These are phyloP conservation scores for Phyllotreta cruciferae DNA, from an alignment of 2,888 invertebrate genomes.

Conservation along the genomic window DNA sequence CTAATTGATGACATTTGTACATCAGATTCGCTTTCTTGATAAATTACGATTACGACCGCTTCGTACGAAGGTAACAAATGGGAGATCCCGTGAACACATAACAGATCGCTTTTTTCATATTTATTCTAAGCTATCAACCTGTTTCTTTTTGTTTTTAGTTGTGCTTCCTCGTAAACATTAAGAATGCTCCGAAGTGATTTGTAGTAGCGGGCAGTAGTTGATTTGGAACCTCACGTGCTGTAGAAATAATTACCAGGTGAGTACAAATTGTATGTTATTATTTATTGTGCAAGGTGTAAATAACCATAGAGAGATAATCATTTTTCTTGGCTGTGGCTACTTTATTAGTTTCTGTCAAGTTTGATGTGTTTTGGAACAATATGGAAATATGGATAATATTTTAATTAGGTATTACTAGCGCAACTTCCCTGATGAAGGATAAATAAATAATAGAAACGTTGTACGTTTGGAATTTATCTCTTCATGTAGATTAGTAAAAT, in stretches of 20 bases:
- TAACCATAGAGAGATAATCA: background rate
- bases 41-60: conserved; percentile 20
- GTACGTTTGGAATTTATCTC: too few species aligned
- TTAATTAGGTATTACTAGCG: too few species aligned
- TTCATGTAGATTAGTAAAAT: too few species aligned
- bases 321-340: background rate
- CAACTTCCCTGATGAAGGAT: too few species aligned
- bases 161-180: background rate
- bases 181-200: conserved; percentile 6
- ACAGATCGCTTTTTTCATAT: conserved; percentile 23
- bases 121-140: conserved; percentile 1
- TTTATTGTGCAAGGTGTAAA: conserved; percentile 2
- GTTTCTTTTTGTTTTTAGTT: conserved; percentile 2
- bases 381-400: too few species aligned
- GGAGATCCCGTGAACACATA: too few species aligned
- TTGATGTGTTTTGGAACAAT: too few species aligned
- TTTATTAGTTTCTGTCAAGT: background rate
- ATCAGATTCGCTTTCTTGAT: conserved; percentile 23
- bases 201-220: conserved; percentile 2
- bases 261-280: conserved; percentile 16
- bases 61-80: conserved; percentile 4
- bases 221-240: conserved; percentile 15
- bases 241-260: conserved; percentile 12
- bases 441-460: too few species aligned
- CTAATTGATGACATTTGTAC: conserved; percentile 40